phyloP scores from a whole-genome alignment of 2,797 vertebrate genomes.

The Salarias fasciatus region DNA sequence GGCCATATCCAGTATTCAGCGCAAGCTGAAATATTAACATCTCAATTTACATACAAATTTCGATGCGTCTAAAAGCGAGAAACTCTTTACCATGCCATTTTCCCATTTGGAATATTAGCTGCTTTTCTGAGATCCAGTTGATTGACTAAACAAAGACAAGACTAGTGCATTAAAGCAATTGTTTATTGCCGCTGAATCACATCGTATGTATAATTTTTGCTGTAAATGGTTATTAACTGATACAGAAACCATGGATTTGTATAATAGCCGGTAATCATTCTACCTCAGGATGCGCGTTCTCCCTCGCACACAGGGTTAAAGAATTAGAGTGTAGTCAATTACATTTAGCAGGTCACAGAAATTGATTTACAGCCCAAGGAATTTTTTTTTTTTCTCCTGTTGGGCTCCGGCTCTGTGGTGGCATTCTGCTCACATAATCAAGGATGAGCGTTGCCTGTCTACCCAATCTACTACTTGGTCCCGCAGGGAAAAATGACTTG shows the following conservation, averaged over 20 bases:
- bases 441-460: constrained; percentile 86
- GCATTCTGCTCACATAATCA: constrained; percentile 93
- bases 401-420: constrained; percentile 69
- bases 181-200: constrained; percentile 76
- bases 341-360: constrained; percentile 86
- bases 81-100: constrained; percentile 74
- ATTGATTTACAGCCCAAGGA: constrained; percentile 86
- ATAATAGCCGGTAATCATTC: constrained; percentile 83
- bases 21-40: constrained; percentile 73
- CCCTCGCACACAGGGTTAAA: constrained; percentile 81
- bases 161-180: constrained; percentile 82
- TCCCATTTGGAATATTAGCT: constrained; percentile 76
- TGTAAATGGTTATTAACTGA: constrained; percentile 82
- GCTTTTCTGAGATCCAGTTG: constrained; percentile 72
- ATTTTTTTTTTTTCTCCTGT: constrained; percentile 52
- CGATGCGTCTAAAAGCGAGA: constrained; percentile 75
- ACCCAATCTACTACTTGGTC: constrained; percentile 89
- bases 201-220: constrained; percentile 76
- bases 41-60: constrained; percentile 81
- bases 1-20: constrained; percentile 66
- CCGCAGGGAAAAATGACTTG: constrained; percentile 90
- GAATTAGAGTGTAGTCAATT: constrained; percentile 84
- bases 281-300: constrained; percentile 78
- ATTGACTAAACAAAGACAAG: constrained; percentile 81
- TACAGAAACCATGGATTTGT: constrained; percentile 75